Conservation (phyloP, 2,888 invertebrate genomes). For the Tetragonisca angustula region DNA sequence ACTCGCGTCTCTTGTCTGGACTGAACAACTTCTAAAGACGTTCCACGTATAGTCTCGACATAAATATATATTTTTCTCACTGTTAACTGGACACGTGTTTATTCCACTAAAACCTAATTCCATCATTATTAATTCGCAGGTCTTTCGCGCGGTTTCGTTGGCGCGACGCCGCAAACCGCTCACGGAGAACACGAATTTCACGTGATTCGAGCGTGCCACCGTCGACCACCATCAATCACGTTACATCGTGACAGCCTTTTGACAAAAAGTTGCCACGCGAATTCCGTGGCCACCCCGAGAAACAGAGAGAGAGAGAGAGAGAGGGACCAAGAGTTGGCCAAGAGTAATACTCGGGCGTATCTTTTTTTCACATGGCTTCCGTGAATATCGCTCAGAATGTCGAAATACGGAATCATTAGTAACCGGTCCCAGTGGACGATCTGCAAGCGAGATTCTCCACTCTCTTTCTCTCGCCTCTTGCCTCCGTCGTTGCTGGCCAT, state of each 20-base stretch:
- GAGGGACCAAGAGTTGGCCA: constrained; percentile 29
- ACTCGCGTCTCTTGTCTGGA: too few relatives aligned
- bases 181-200: constrained; percentile 53
- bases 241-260: constrained; percentile 74
- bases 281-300: constrained; percentile 71
- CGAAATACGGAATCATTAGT: constrained; percentile 81
- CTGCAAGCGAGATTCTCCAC: constrained; percentile 62
- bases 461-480: constrained; percentile 32
- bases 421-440: constrained; percentile 64
- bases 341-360: constrained; percentile 64
- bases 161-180: constrained; percentile 24
- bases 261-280: constrained; percentile 78
- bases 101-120: too few relatives aligned
- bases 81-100: too few relatives aligned
- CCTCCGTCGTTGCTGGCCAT: constrained; percentile 56
- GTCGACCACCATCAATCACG: constrained; percentile 73
- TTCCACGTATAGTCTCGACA: too few relatives aligned
- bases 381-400: constrained; percentile 74
- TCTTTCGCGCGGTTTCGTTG: constrained; percentile 56
- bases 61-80: too few relatives aligned
- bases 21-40: too few relatives aligned
- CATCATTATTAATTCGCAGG: constrained; percentile 70
- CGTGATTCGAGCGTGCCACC: constrained; percentile 51
- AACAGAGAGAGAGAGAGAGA: constrained; percentile 61
- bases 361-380: constrained; percentile 71